Percentiles rank a stretch among this genome's conserved stretches.
Evolutionary conservation across 2,888 invertebrate genomes (phyloP).

Genomic region (Diarsia dahlii): DNA sequence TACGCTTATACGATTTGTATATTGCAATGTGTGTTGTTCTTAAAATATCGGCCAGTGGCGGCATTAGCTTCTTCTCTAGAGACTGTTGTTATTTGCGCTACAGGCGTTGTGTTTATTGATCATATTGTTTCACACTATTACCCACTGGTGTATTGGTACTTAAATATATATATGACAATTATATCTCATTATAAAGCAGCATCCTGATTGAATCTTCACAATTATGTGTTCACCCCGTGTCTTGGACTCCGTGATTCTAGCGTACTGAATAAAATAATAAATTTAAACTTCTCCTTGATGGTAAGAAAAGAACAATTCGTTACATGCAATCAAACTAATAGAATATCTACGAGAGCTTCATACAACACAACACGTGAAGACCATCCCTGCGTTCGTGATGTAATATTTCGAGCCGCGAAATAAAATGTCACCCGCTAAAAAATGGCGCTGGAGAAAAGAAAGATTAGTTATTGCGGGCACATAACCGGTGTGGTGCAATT

Average conservation of each 20-base stretch:
- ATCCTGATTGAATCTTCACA: not conserved
- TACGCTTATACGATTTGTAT: constrained; percentile 8
- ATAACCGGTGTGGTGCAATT: constrained; percentile 76
- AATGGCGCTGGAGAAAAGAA: constrained; percentile 76
- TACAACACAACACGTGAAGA: constrained; percentile 33
- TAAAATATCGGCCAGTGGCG: not conserved
- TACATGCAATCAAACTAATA: constrained; percentile 27
- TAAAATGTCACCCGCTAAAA: constrained; percentile 83
- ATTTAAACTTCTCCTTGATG: not conserved
- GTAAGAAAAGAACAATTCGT: not conserved
- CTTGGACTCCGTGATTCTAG: not conserved
- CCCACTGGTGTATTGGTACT: not conserved
- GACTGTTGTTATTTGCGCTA: not conserved
- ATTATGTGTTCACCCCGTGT: not conserved
- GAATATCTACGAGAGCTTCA: constrained; percentile 4
- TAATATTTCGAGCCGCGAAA: constrained; percentile 79
- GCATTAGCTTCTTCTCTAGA: not conserved
- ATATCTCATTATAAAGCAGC: not conserved
- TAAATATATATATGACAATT: not conserved
- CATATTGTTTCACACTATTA: not conserved
- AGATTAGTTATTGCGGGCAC: constrained; percentile 81
- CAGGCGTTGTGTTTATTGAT: not conserved
- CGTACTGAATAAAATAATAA: not conserved
- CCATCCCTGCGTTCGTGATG: constrained; percentile 65
- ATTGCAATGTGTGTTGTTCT: not conserved